These are phyloP conservation scores for Leptinotarsa lineolata DNA, from an alignment of 1,140 invertebrate genomes.

Conservation along the genomic window DNA sequence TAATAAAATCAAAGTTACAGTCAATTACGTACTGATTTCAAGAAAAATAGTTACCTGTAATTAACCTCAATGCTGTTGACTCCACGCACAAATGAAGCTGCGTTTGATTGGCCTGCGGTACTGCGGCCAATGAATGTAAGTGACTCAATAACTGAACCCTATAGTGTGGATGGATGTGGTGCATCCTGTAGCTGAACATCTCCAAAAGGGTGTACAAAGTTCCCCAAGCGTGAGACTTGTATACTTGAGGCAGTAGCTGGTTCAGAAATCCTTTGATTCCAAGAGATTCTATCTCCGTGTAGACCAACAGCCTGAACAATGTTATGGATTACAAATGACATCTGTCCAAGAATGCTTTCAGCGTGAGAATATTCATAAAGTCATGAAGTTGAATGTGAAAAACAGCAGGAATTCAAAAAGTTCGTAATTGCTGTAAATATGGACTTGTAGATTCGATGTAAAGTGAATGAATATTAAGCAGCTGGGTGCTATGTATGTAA, in stretches of 20 bases:
- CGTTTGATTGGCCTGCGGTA: conserved; percentile 92
- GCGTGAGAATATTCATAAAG: too few species aligned
- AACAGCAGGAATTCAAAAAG: too few species aligned
- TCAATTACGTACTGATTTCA: too few species aligned
- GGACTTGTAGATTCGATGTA: too few species aligned
- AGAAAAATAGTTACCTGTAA: conserved; percentile 64
- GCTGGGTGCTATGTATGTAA: too few species aligned
- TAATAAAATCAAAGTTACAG: too few species aligned
- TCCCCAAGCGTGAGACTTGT: conserved; percentile 91
- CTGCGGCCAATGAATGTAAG: conserved; percentile 84
- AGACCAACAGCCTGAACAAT: conserved; percentile 75
- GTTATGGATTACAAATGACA: too few species aligned
- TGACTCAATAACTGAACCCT: conserved; percentile 88
- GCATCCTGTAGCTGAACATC: conserved; percentile 95
- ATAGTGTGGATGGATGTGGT: conserved; percentile 95
- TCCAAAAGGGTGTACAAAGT: conserved; percentile 92
- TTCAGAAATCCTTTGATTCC: conserved; percentile 96
- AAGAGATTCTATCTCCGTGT: conserved; percentile 95
- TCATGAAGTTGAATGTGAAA: too few species aligned
- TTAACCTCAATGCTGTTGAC: conserved; percentile 88
- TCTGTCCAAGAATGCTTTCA: too few species aligned
- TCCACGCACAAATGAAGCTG: conserved; percentile 94
- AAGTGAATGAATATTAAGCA: too few species aligned
- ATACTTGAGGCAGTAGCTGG: conserved; percentile 86
- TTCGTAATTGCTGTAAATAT: too few species aligned